Conservation (phyloP, 2,888 invertebrate genomes). For the Melikaiella ostensackeni region DNA sequence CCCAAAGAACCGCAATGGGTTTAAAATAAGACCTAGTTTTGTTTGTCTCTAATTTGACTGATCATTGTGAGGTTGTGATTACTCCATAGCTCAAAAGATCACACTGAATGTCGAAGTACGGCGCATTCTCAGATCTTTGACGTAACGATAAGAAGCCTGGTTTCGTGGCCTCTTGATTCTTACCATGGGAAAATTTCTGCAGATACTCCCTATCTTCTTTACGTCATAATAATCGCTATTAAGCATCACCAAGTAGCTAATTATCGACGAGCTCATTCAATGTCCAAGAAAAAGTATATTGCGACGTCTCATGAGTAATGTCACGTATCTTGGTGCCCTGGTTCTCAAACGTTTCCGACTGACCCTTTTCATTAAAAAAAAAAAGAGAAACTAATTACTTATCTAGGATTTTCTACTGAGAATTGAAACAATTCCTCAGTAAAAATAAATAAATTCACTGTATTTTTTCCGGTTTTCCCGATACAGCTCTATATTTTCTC, state of each 20-base stretch:
- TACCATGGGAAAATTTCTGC: constrained; percentile 56
- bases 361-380: constrained; percentile 47
- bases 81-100: neutral
- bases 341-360: constrained; percentile 68
- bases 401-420: too few relatives aligned
- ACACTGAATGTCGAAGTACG: neutral
- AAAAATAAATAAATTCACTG: neutral
- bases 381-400: constrained; percentile 14
- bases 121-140: constrained; percentile 1
- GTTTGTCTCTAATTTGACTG: neutral
- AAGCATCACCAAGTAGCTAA: constrained; percentile 61
- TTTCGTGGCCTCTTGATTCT: constrained; percentile 44
- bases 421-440: too few relatives aligned
- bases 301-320: too few relatives aligned
- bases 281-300: constrained; percentile 62
- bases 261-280: constrained; percentile 69
- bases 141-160: constrained; percentile 12
- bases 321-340: constrained; percentile 58
- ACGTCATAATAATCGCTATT: constrained; percentile 68
- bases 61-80: neutral
- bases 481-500: too few relatives aligned
- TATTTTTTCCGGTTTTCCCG: too few relatives aligned
- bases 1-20: neutral
- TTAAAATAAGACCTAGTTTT: neutral
- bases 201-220: constrained; percentile 56